Evolutionary conservation across 2,797 vertebrate genomes (phyloP).

Genomic region (Tapera naevia): DNA sequence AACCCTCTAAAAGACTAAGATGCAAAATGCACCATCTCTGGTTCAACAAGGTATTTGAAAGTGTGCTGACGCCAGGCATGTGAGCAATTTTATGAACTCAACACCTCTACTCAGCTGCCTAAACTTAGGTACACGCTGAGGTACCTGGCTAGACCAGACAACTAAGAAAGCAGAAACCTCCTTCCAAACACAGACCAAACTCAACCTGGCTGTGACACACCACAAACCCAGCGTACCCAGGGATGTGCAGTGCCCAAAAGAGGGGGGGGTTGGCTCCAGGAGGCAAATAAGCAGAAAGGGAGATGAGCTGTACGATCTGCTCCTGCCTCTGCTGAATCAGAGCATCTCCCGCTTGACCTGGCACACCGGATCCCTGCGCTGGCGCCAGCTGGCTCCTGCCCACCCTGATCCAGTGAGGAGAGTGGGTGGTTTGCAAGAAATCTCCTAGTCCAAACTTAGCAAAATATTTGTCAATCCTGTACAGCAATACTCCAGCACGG

Average conservation of each 20-base stretch:
- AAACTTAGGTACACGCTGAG: background rate
- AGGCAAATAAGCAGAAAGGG: background rate
- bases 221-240: accelerated
- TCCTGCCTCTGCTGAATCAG: background rate
- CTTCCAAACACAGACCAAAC: background rate
- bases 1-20: background rate
- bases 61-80: background rate
- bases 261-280: background rate
- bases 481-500: background rate
- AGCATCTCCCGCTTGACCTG: constrained; percentile 19
- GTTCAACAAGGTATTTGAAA: background rate
- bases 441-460: constrained; percentile 18
- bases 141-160: background rate
- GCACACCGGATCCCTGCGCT: background rate
- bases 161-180: background rate
- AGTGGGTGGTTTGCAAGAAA: constrained; percentile 10
- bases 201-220: accelerated
- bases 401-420: background rate
- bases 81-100: background rate
- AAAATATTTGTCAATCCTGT: background rate
- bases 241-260: accelerated
- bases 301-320: background rate
- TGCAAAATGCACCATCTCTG: accelerated
- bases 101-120: background rate
- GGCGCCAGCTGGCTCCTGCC: constrained; percentile 16